These are phyloP conservation scores for Clarias gariepinus DNA, from an alignment of 2,113 vertebrate species.

Conservation along the genomic window DNA sequence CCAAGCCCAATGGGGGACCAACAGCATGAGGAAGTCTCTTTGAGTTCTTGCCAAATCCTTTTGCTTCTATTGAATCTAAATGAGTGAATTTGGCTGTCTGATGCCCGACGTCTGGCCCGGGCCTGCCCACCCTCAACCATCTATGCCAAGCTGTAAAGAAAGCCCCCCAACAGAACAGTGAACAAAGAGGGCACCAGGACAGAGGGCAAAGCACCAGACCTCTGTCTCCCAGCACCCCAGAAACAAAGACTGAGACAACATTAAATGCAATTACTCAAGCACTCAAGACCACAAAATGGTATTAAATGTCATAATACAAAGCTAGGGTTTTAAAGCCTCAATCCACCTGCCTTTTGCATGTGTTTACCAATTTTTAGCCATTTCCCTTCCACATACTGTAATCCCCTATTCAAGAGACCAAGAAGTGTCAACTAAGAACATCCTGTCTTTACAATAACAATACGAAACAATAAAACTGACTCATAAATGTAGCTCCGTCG, in stretches of 20 bases:
- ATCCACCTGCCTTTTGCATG: conserved; percentile 8
- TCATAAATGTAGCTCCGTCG: not conserved
- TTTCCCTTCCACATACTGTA: not conserved
- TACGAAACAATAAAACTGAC: conserved; percentile 17
- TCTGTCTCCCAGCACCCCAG: conserved; percentile 45
- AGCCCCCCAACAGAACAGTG: conserved; percentile 61
- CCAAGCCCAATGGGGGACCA: conserved; percentile 7
- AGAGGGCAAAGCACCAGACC: conserved; percentile 61
- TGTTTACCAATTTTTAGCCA: not conserved
- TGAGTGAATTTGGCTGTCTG: conserved; percentile 78
- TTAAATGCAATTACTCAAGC: not conserved
- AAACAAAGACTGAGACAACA: conserved; percentile 44
- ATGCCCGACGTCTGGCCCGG: conserved; percentile 69
- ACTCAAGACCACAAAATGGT: not conserved
- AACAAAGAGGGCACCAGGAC: conserved; percentile 62
- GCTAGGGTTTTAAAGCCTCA: not conserved
- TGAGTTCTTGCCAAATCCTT: conserved; percentile 67
- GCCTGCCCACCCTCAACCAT: conserved; percentile 43
- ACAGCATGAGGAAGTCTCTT: conserved; percentile 65
- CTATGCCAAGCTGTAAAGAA: conserved; percentile 62
- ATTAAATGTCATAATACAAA: not conserved
- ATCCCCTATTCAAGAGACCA: conserved; percentile 4
- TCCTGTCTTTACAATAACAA: conserved; percentile 24
- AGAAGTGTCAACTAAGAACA: conserved; percentile 20
- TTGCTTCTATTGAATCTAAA: conserved; percentile 79